phyloP scores from a whole-genome alignment of 2,797 vertebrate species.

The Syngnathus rostellatus region DNA sequence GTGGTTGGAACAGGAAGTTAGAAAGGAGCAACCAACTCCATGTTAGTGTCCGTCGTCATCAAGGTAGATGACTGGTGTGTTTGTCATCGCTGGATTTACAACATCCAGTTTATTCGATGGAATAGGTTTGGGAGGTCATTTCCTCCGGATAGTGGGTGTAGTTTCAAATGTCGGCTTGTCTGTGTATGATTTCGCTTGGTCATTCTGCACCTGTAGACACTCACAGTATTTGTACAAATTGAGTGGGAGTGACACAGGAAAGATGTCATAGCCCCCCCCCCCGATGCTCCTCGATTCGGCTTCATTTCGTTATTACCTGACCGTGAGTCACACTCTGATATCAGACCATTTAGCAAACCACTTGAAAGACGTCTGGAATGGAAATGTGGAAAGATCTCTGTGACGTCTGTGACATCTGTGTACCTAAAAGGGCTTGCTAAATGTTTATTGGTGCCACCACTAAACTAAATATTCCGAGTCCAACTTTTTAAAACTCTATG shows the following conservation, averaged over 20 bases:
- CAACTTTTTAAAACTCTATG: not conserved
- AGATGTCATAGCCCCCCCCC: conserved; percentile 51
- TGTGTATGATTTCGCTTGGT: conserved; percentile 27
- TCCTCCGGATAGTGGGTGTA: conserved; percentile 7
- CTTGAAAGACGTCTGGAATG: conserved; percentile 60
- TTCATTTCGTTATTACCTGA: conserved; percentile 44
- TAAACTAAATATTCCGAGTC: not conserved
- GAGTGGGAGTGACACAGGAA: conserved; percentile 31
- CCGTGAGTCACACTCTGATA: conserved; percentile 53
- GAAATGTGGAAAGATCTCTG: conserved; percentile 18
- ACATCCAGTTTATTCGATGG: conserved; percentile 38
- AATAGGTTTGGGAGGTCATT: conserved; percentile 21
- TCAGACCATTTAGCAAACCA: conserved; percentile 49
- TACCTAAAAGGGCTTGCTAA: conserved; percentile 12
- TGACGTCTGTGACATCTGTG: conserved; percentile 20
- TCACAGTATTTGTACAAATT: conserved; percentile 24
- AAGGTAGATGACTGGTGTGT: conserved; percentile 10
- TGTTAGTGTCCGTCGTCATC: not conserved
- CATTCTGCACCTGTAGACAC: conserved; percentile 46
- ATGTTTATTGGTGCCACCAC: not conserved
- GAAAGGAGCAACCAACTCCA: not conserved
- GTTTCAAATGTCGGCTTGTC: conserved; percentile 26
- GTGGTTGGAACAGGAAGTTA: not conserved
- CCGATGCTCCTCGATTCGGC: conserved; percentile 25
- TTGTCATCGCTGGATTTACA: conserved; percentile 35